phyloP scores from a whole-genome alignment of 2,113 vertebrate genomes.

The Saguinus midas region DNA sequence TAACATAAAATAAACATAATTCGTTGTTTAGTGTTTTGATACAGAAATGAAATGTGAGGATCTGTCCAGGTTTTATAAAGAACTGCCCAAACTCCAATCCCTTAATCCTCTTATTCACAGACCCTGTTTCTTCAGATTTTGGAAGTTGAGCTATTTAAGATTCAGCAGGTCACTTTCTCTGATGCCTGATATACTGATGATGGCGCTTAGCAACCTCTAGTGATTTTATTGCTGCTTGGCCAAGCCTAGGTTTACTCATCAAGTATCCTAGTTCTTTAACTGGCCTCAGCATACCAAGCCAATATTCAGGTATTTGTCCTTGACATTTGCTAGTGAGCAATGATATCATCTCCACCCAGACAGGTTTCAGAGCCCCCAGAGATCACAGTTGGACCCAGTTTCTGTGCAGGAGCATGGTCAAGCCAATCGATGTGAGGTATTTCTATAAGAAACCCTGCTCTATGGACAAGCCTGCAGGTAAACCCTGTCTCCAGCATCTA shows the following conservation, averaged over 20 bases:
- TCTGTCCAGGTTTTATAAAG: background rate
- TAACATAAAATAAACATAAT: background rate
- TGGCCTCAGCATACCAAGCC: background rate
- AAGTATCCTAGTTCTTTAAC: background rate
- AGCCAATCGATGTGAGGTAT: background rate
- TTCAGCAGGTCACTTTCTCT: background rate
- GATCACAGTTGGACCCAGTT: background rate
- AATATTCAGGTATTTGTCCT: background rate
- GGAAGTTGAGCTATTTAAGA: background rate
- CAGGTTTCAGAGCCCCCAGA: background rate
- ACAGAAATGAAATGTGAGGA: background rate
- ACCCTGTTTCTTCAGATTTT: background rate
- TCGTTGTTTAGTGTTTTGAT: background rate
- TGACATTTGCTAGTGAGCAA: background rate
- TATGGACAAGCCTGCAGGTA: background rate
- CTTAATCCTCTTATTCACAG: background rate
- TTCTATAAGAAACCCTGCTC: background rate
- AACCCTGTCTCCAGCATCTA: background rate
- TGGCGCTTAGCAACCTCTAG: background rate
- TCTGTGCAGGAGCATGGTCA: background rate
- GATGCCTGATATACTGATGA: background rate
- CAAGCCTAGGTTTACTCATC: background rate
- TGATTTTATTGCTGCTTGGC: background rate
- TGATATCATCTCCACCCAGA: background rate
- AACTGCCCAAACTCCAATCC: background rate